A percentile compares a stretch with the other conserved stretches of the same genome.
Conservation (phyloP, 2,113 vertebrate genomes). For the Bufo bufo region DNA sequence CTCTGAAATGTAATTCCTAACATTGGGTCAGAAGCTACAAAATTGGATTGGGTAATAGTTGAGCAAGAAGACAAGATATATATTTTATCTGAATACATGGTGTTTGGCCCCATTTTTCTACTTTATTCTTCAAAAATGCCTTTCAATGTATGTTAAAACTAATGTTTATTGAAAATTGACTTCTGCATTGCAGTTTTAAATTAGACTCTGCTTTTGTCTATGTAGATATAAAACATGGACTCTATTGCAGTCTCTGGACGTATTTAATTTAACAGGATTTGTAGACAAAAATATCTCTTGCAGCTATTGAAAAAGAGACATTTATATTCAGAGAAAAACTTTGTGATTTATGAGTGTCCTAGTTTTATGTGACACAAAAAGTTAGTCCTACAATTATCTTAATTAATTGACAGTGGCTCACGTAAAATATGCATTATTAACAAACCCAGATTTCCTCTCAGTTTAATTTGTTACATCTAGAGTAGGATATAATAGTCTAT, state of each 20-base stretch:
- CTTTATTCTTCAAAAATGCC: background rate
- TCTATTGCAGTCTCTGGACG: background rate
- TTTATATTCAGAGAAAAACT: slow-evolving; percentile 8
- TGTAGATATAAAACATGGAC: background rate
- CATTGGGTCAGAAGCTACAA: background rate
- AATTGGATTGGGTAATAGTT: background rate
- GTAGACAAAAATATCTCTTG: background rate
- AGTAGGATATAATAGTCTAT: background rate
- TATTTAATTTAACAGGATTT: background rate
- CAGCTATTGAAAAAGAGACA: background rate
- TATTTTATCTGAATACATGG: background rate
- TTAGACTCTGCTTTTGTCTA: background rate
- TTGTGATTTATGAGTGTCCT: background rate
- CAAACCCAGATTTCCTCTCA: background rate
- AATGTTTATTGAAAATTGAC: slow-evolving; percentile 3
- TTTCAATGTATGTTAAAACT: background rate
- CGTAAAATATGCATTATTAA: background rate
- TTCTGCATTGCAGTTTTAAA: background rate
- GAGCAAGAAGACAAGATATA: background rate
- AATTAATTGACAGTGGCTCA: slow-evolving; percentile 4
- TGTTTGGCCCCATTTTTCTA: background rate
- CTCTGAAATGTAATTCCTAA: background rate
- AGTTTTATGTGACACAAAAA: background rate
- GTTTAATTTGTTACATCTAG: background rate
- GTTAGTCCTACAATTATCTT: slow-evolving; percentile 1